Base-by-base conservation (phyloP, 2,888 invertebrate species). In the Ypsolopha sequella region DNA sequence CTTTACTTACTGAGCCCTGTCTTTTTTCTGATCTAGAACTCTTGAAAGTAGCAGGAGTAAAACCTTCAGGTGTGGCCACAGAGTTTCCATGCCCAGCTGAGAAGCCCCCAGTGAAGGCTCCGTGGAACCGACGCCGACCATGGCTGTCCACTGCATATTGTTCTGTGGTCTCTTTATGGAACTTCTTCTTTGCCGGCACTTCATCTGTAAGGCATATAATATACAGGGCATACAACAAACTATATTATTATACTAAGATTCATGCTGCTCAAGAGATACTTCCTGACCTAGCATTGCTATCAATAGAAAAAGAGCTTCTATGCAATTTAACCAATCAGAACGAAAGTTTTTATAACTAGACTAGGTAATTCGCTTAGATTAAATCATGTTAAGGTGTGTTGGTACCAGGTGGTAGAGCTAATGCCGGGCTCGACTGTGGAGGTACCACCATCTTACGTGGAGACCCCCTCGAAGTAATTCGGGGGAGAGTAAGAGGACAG, bases 51-150 rank as follows among this genome's bases (percentile, higher is more conserved):
- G 92, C 88, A 0, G 99, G 99, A 8, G 90, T 89, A 96, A 97
- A 99, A 49, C 99, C 98, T 87, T 99, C 98, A 57, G 94, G 90
- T 0, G 97, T 94, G 0, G 98, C 99, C 14, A 99, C 99, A 0
- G 97, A 94, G 70, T 99, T 99, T 70, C 94, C 98, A 68, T 95
- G 98, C 0, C 99, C 99, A 0, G 99, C 99, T 10, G 98, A 97
- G 73, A 99, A 99, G 2, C 90, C 97, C 0, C 99, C 99, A 0
- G 99, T 99, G 70, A 99, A 99, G 0, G 99, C 99, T 7, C 99
- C 99, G 78, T 99, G 99, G 75, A 99, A 99, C 62, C 99, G 84
- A 7, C 96, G 89, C 53, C 94, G 88, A 0, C 98, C 99, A 68
- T 95, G 92, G 36, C 91, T 93, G 74, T 99, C 98, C 49, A 92